phyloP scores from a whole-genome alignment of 2,797 vertebrate genomes.

The Fundulus diaphanus region DNA sequence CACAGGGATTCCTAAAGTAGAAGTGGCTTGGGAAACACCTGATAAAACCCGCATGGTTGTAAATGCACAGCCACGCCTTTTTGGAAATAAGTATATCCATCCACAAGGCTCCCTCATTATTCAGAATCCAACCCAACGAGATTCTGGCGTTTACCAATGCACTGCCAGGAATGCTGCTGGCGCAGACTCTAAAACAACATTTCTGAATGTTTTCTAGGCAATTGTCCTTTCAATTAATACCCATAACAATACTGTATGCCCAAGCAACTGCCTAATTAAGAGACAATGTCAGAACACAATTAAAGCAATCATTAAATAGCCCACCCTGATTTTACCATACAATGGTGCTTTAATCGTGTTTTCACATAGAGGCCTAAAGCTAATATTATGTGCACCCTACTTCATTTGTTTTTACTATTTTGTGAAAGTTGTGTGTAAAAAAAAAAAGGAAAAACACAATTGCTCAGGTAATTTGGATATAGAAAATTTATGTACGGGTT shows the following conservation, averaged over 20 bases:
- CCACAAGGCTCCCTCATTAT: constrained; percentile 91
- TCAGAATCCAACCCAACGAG: constrained; percentile 85
- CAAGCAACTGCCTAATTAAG: constrained; percentile 67
- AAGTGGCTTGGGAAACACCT: constrained; percentile 92
- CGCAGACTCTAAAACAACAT: constrained; percentile 87
- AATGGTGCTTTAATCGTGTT: constrained; percentile 11
- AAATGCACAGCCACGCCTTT: constrained; percentile 84
- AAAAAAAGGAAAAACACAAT: no score
- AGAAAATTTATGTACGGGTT: not conserved
- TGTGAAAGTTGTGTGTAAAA: not conserved
- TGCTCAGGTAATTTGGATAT: constrained; percentile 5
- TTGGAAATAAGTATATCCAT: constrained; percentile 91
- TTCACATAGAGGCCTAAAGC: not conserved
- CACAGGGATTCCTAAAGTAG: constrained; percentile 85
- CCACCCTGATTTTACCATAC: constrained; percentile 5
- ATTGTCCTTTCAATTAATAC: constrained; percentile 18
- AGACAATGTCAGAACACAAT: not conserved
- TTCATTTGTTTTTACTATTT: not conserved
- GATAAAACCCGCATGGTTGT: constrained; percentile 83
- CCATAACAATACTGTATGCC: constrained; percentile 48
- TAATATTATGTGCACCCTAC: not conserved
- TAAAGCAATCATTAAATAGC: not conserved
- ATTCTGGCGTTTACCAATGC: constrained; percentile 90
- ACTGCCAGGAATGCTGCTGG: constrained; percentile 90
- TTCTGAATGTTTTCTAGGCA: constrained; percentile 89